Evolutionary conservation across 2,797 vertebrate genomes (phyloP).

Genomic region (Picus viridis): DNA sequence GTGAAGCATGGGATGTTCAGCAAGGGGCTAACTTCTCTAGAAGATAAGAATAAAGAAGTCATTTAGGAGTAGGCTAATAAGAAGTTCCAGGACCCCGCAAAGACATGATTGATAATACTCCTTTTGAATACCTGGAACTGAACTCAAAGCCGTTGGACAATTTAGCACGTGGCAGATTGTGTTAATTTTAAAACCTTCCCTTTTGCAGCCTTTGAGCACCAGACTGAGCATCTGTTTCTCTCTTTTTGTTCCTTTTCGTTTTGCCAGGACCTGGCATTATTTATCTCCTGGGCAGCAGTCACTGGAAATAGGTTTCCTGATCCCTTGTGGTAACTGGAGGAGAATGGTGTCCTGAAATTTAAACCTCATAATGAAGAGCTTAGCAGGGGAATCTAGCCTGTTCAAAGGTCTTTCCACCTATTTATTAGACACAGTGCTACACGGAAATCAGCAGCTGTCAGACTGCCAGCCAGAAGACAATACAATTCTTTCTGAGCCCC

Average conservation of each 20-base stretch:
- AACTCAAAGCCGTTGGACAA: background rate
- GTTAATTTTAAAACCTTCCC: background rate
- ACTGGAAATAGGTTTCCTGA: conserved; percentile 18
- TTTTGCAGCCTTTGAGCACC: background rate
- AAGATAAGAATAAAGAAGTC: background rate
- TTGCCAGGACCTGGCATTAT: conserved; percentile 1
- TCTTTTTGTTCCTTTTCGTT: background rate
- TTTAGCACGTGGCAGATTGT: background rate
- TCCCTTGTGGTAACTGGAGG: background rate
- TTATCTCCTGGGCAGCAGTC: conserved; percentile 5
- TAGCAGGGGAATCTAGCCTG: background rate
- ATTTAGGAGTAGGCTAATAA: background rate
- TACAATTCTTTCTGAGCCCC: background rate
- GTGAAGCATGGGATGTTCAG: background rate
- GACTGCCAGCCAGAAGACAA: conserved; percentile 26
- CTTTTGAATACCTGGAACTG: conserved; percentile 12
- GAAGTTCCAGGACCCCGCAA: conserved; percentile 14
- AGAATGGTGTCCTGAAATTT: conserved; percentile 20
- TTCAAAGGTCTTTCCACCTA: conserved; percentile 35
- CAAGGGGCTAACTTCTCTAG: background rate
- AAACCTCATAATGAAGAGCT: conserved; percentile 38
- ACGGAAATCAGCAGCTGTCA: conserved; percentile 26
- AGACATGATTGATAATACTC: background rate
- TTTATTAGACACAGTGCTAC: conserved; percentile 6
- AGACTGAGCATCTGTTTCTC: background rate